A percentile compares a stretch with the other conserved stretches of the same genome.
These are phyloP conservation scores for Etheostoma spectabile DNA, from an alignment of 2,113 vertebrate species.

Conservation along the genomic window DNA sequence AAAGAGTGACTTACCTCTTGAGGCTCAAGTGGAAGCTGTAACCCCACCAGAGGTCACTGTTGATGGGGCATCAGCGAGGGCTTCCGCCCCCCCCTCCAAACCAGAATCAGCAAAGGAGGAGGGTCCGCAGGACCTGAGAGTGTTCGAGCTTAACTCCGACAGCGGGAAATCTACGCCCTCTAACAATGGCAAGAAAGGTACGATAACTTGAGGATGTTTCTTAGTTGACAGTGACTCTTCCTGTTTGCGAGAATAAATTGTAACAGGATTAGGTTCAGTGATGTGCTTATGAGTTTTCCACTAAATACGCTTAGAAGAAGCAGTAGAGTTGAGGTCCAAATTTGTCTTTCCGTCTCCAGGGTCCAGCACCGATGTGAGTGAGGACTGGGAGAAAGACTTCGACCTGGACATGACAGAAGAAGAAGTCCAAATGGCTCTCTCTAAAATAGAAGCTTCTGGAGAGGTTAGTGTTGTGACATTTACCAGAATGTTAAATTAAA, in stretches of 20 bases:
- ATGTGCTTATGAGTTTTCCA: slow-evolving; percentile 16
- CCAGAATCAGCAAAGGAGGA: slow-evolving; percentile 88
- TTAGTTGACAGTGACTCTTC: background rate
- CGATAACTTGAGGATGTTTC: background rate
- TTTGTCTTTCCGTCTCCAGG: slow-evolving; percentile 78
- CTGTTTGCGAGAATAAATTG: background rate
- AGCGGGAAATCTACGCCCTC: slow-evolving; percentile 98
- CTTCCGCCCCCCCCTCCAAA: slow-evolving; percentile 65
- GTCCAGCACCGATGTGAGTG: slow-evolving; percentile 97
- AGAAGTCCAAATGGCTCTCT: slow-evolving; percentile 94
- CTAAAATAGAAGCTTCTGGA: slow-evolving; percentile 90
- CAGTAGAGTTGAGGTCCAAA: background rate
- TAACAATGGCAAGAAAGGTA: slow-evolving; percentile 98
- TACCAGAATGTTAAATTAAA: background rate
- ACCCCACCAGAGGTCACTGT: slow-evolving; percentile 38
- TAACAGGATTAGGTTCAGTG: slow-evolving; percentile 22
- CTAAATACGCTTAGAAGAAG: slow-evolving; percentile 20
- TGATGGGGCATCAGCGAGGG: slow-evolving; percentile 21
- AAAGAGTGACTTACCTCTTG: slow-evolving; percentile 32
- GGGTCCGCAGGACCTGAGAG: slow-evolving; percentile 89
- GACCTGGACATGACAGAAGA: slow-evolving; percentile 99
- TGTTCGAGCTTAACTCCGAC: slow-evolving; percentile 97
- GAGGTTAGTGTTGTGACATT: slow-evolving; percentile 80
- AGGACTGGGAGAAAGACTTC: slow-evolving; percentile 99
- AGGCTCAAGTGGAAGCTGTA: slow-evolving; percentile 33